phyloP scores from a whole-genome alignment of 2,113 vertebrate genomes.

The Rostratula benghalensis region DNA sequence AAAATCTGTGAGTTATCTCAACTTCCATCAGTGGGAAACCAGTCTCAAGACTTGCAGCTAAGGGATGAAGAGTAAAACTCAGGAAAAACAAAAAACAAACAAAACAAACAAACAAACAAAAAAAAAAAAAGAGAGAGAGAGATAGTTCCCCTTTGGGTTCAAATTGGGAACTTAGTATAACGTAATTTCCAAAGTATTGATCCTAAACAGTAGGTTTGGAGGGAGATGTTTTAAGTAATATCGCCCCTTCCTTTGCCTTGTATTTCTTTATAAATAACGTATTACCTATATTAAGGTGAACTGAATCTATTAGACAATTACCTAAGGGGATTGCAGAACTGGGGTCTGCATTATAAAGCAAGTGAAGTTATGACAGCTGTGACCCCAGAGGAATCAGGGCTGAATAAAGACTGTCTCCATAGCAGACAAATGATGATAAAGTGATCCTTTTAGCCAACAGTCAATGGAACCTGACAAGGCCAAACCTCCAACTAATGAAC shows the following conservation, averaged over 20 bases:
- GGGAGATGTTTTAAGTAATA: neutral
- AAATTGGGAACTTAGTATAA: neutral
- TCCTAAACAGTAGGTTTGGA: neutral
- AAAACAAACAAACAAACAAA: too few species aligned
- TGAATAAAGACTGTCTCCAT: slow-evolving; percentile 82
- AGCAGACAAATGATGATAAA: slow-evolving; percentile 99
- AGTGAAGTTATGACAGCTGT: slow-evolving; percentile 82
- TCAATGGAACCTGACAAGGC: slow-evolving; percentile 87
- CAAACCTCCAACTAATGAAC: slow-evolving; percentile 89
- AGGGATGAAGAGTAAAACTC: neutral
- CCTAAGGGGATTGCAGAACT: slow-evolving; percentile 64
- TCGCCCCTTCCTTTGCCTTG: neutral
- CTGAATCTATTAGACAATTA: slow-evolving; percentile 70
- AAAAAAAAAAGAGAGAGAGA: neutral
- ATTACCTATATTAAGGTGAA: slow-evolving; percentile 70
- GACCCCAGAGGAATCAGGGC: slow-evolving; percentile 79
- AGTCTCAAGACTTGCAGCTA: neutral
- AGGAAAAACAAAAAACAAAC: neutral
- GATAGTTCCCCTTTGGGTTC: neutral
- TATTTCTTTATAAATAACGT: slow-evolving; percentile 34
- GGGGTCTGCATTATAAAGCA: slow-evolving; percentile 69
- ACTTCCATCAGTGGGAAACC: neutral
- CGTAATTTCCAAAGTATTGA: slow-evolving; percentile 35
- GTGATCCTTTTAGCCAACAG: slow-evolving; percentile 86
- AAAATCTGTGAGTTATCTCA: neutral